These are phyloP conservation scores for Melanotaenia duboulayi DNA, from an alignment of 2,113 vertebrate genomes.

Conservation along the genomic window DNA sequence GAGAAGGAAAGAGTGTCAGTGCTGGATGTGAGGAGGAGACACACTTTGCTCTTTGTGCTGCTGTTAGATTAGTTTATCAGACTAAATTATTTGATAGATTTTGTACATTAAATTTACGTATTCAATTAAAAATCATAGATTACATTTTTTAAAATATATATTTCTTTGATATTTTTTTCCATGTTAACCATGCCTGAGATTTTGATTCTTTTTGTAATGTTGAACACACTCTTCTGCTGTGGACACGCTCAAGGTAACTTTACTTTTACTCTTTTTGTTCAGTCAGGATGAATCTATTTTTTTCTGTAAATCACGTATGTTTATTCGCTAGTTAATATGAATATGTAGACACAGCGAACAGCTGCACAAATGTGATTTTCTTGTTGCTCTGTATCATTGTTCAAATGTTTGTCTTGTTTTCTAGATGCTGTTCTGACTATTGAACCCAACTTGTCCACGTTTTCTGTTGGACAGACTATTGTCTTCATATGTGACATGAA, in stretches of 20 bases:
- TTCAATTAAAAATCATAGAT: too few species aligned
- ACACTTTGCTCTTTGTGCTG: too few species aligned
- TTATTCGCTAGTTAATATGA: neutral
- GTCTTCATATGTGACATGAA: slow-evolving; percentile 35
- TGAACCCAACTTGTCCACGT: neutral
- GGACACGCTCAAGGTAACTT: neutral
- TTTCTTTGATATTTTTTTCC: too few species aligned
- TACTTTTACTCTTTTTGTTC: neutral
- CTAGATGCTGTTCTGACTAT: neutral
- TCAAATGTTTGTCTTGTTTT: neutral
- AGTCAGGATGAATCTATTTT: too few species aligned
- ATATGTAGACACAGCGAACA: too few species aligned
- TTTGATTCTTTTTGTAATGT: neutral
- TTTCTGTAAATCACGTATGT: neutral
- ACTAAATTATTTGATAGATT: too few species aligned
- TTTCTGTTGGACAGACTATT: neutral
- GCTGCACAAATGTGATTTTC: too few species aligned
- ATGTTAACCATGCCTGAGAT: neutral
- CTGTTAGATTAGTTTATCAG: too few species aligned
- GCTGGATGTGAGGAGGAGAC: too few species aligned
- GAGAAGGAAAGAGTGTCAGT: too few species aligned
- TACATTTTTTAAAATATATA: too few species aligned
- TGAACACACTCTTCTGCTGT: neutral
- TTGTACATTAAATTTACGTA: too few species aligned
- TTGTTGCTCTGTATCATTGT: fast-evolving